Evolutionary conservation across 2,888 invertebrate species (phyloP).

Genomic region (Gastrophysa polygoni): DNA sequence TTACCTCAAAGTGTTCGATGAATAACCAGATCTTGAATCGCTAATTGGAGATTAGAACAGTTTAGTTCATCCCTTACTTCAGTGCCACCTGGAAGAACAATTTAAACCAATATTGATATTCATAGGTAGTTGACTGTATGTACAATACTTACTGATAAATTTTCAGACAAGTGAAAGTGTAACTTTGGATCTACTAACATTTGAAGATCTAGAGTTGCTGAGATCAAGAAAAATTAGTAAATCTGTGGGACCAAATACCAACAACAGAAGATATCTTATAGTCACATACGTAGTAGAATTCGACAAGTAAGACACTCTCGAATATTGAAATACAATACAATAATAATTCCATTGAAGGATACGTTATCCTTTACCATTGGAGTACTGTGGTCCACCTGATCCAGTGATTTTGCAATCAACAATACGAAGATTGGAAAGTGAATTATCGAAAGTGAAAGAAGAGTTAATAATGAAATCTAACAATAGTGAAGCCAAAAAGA

Average conservation of each 20-base stretch:
- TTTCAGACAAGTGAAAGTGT: conserved; percentile 61
- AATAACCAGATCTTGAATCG: too few relatives aligned
- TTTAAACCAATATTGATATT: neutral
- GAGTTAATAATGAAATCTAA: conserved; percentile 38
- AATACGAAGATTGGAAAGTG: conserved; percentile 59
- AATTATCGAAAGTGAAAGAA: conserved; percentile 56
- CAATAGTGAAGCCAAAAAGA: conserved; percentile 39
- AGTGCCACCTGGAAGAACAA: too few relatives aligned
- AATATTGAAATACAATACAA: neutral
- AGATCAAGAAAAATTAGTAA: conserved; percentile 55
- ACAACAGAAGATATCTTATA: conserved; percentile 61
- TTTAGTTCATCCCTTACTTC: too few relatives aligned
- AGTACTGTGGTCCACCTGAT: conserved; percentile 63
- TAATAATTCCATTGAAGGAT: conserved; percentile 52
- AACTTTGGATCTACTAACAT: conserved; percentile 60
- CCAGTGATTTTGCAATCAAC: conserved; percentile 60
- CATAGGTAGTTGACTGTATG: neutral
- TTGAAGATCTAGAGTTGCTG: conserved; percentile 61
- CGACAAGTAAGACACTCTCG: conserved; percentile 55
- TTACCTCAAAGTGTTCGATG: neutral
- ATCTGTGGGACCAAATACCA: conserved; percentile 43
- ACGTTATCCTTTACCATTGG: conserved; percentile 62
- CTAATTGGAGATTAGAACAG: too few relatives aligned
- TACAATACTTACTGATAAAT: neutral
- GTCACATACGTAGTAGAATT: conserved; percentile 63